phyloP scores from a whole-genome alignment of 2,888 invertebrate genomes.

The Phalera bucephala region DNA sequence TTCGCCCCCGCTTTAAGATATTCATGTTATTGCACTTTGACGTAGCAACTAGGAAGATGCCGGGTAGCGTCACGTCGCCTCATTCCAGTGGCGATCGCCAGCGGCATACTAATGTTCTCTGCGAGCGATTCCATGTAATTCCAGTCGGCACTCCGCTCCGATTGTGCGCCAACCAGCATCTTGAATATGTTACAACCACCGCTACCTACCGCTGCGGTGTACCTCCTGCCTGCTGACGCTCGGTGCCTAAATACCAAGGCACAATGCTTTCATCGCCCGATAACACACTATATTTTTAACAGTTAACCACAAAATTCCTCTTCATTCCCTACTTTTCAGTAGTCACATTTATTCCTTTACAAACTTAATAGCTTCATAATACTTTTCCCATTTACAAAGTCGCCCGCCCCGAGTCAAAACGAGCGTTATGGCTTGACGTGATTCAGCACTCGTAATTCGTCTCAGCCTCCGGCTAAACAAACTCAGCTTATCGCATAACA shows the following conservation, averaged over 20 bases:
- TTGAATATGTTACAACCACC: constrained; percentile 66
- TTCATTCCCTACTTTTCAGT: background rate
- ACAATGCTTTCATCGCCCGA: background rate
- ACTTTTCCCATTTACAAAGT: constrained; percentile 36
- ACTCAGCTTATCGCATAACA: constrained; percentile 78
- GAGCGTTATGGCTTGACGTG: constrained; percentile 49
- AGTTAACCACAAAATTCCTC: background rate
- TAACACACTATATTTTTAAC: background rate
- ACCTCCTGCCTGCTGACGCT: constrained; percentile 18
- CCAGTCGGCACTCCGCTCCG: constrained; percentile 61
- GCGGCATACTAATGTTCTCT: constrained; percentile 76
- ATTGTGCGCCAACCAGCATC: constrained; percentile 65
- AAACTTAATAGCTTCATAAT: constrained; percentile 21
- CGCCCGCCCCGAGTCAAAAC: constrained; percentile 28
- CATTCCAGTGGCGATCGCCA: constrained; percentile 73
- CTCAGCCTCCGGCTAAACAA: constrained; percentile 71
- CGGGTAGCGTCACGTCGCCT: constrained; percentile 68
- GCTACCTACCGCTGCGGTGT: constrained; percentile 10
- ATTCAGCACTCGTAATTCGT: constrained; percentile 64
- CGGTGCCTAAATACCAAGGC: constrained; percentile 9
- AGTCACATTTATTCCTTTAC: no score
- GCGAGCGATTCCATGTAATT: constrained; percentile 74
- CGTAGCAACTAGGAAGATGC: constrained; percentile 54
- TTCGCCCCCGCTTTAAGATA: constrained; percentile 42
- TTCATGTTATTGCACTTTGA: constrained; percentile 69